A percentile compares a stretch with the other conserved stretches of the same genome.
Conservation (phyloP, 2,797 vertebrate genomes). For the Prunella strophiata region DNA sequence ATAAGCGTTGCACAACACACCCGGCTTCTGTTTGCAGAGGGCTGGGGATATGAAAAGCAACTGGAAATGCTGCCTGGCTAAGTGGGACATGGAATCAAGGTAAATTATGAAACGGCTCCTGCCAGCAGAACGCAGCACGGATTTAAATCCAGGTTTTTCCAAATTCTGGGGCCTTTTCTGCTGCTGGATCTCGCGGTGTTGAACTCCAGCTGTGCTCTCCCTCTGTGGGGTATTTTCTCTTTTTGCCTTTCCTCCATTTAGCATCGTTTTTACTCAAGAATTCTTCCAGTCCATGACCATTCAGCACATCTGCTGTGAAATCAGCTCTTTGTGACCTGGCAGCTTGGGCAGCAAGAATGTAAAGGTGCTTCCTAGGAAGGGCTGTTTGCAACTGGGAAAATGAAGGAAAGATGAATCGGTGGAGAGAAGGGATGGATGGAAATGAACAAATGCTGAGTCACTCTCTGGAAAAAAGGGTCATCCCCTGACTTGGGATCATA, state of each 20-base stretch:
- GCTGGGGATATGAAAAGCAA: neutral
- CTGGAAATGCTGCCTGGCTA: constrained; percentile 2
- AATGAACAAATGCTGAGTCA: neutral
- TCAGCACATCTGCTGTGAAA: neutral
- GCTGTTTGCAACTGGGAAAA: neutral
- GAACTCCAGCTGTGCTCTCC: accelerated
- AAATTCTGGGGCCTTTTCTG: neutral
- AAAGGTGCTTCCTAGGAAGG: neutral
- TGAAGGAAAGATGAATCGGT: neutral
- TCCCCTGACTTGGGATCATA: neutral
- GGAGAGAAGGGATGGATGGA: neutral
- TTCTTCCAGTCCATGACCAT: neutral
- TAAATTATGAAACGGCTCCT: constrained; percentile 45
- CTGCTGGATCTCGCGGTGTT: accelerated
- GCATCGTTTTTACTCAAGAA: neutral
- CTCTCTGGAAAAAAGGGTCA: neutral
- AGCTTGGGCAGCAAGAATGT: neutral
- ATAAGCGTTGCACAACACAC: neutral
- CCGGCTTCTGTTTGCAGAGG: neutral
- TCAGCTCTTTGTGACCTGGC: neutral
- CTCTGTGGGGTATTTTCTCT: accelerated
- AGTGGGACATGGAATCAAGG: constrained; percentile 42
- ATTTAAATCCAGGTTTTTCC: neutral
- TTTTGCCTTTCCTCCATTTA: neutral
- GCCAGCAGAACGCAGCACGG: neutral